These are phyloP conservation scores for Globicephala melas DNA, from an alignment of 2,113 vertebrate species.

Conservation along the genomic window DNA sequence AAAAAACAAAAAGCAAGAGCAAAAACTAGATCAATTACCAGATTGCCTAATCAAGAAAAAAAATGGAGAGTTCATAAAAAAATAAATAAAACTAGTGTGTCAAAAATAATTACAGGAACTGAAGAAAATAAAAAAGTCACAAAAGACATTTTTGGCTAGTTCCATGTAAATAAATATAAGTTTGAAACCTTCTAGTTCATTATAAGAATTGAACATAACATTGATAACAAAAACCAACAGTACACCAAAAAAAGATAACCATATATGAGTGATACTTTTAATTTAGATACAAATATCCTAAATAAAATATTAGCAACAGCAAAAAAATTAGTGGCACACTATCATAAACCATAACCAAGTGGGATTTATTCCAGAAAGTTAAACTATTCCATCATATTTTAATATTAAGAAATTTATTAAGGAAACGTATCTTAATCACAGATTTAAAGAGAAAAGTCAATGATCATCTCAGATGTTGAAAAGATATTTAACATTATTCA, in stretches of 20 bases:
- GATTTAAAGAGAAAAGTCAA: background rate
- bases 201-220: background rate
- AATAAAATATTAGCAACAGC: background rate
- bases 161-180: background rate
- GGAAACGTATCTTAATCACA: background rate
- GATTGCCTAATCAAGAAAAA: background rate
- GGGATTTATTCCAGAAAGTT: background rate
- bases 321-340: background rate
- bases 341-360: background rate
- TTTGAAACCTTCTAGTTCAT: background rate
- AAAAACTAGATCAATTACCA: background rate
- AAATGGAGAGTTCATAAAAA: background rate
- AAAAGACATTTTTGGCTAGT: background rate
- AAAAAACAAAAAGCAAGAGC: background rate
- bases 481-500: background rate
- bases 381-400: background rate
- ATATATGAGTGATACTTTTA: background rate
- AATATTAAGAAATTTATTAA: background rate
- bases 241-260: background rate
- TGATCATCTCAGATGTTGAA: background rate
- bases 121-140: background rate
- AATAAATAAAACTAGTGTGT: background rate
- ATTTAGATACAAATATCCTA: background rate
- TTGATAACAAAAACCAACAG: background rate
- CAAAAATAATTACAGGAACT: conserved; percentile 1